Conservation (phyloP, 2,888 invertebrate species). For the Mallateleia sp. region DNA sequence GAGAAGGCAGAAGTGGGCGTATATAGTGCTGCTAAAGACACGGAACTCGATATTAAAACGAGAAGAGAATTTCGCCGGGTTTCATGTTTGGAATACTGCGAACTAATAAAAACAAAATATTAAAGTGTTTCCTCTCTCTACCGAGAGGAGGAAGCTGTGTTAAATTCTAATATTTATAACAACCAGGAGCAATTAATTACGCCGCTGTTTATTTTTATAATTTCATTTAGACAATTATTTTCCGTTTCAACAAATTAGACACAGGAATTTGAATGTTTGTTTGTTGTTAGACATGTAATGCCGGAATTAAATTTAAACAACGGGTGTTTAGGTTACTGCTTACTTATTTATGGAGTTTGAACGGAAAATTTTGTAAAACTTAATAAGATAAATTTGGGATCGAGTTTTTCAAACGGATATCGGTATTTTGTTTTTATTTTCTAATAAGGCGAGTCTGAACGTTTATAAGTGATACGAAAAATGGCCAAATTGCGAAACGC, state of each 20-base stretch:
- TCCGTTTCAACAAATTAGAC: not conserved
- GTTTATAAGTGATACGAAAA: slow-evolving; percentile 44
- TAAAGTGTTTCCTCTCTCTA: not conserved
- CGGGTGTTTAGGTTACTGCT: not conserved
- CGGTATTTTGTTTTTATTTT: not conserved
- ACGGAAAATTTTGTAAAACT: not conserved
- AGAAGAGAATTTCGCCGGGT: slow-evolving; percentile 79
- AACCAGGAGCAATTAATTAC: not conserved
- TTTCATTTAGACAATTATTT: not conserved
- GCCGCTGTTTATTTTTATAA: not conserved
- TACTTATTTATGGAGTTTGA: not conserved
- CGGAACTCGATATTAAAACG: slow-evolving; percentile 83
- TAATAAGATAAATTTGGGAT: not conserved
- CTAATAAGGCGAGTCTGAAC: not conserved
- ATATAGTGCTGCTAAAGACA: slow-evolving; percentile 76
- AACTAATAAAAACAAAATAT: slow-evolving; percentile 84
- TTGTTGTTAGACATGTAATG: slow-evolving; percentile 11
- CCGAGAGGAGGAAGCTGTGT: not conserved
- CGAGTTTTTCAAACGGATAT: too few species aligned
- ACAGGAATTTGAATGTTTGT: not conserved
- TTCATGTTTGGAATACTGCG: slow-evolving; percentile 85
- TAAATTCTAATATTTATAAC: slow-evolving; percentile 12
- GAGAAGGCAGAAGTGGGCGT: slow-evolving; percentile 62
- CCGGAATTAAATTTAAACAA: slow-evolving; percentile 2
- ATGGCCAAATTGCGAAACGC: slow-evolving; percentile 42